Evolutionary conservation across 1,140 invertebrate genomes (phyloP).

Genomic region (Vollenhovia emeryi): DNA sequence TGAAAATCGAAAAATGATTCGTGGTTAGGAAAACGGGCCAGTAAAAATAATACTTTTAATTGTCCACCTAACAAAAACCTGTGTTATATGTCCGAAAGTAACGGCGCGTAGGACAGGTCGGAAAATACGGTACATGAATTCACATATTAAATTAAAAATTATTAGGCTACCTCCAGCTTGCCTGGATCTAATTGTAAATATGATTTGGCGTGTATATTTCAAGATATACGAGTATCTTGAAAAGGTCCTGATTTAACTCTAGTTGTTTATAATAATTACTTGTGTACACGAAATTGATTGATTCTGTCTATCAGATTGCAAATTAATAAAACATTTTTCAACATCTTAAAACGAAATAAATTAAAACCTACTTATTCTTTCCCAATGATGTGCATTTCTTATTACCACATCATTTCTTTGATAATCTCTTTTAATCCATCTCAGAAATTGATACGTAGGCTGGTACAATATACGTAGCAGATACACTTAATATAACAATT

Average conservation of each 20-base stretch:
- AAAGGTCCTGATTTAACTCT: too few species aligned
- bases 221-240: too few species aligned
- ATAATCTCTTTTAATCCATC: background rate
- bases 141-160: too few species aligned
- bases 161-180: too few species aligned
- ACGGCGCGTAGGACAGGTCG: too few species aligned
- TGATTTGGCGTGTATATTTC: too few species aligned
- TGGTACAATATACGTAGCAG: background rate
- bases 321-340: background rate
- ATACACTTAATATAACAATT: background rate
- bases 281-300: background rate
- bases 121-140: too few species aligned
- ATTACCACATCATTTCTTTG: background rate
- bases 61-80: too few species aligned
- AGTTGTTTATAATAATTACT: too few species aligned
- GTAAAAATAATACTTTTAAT: background rate
- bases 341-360: background rate
- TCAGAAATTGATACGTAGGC: background rate
- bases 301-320: background rate
- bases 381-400: background rate
- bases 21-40: background rate
- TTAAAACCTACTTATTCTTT: background rate
- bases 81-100: too few species aligned
- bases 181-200: too few species aligned
- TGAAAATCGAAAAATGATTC: slow-evolving; percentile 68